Evolutionary conservation across 2,797 vertebrate species (phyloP).

Genomic region (Micromesistius poutassou): DNA sequence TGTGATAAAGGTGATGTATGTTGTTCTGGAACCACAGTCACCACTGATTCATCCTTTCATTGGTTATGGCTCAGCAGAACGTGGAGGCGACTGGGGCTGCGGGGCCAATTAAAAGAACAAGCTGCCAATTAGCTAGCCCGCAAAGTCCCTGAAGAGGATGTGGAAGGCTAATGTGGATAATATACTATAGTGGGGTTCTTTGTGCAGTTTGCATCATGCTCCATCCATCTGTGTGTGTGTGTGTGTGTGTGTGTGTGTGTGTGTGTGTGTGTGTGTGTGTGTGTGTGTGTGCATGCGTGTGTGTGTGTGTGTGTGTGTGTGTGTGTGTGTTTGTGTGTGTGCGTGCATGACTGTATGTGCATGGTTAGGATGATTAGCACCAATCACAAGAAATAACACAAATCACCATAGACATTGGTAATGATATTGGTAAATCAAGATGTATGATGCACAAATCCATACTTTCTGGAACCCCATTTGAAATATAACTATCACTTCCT

Average conservation of each 20-base stretch:
- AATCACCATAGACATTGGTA: neutral
- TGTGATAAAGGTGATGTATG: neutral
- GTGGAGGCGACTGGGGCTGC: constrained; percentile 7
- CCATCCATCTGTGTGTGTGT: constrained; percentile 9
- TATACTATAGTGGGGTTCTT: constrained; percentile 77
- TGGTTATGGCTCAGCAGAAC: constrained; percentile 1
- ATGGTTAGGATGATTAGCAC: constrained; percentile 11
- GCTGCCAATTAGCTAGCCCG: constrained; percentile 90
- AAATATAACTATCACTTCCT: neutral
- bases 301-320: constrained; percentile 13
- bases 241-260: constrained; percentile 3
- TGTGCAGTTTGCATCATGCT: constrained; percentile 45
- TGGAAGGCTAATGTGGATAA: constrained; percentile 79
- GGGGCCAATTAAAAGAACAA: constrained; percentile 96
- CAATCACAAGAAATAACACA: constrained; percentile 3
- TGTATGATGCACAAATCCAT: neutral
- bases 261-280: constrained; percentile 14
- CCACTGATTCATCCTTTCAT: constrained; percentile 1
- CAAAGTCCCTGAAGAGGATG: constrained; percentile 85
- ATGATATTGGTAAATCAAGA: neutral
- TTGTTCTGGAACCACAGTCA: neutral
- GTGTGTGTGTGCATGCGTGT: constrained; percentile 4
- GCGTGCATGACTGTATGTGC: constrained; percentile 10
- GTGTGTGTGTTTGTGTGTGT: constrained; percentile 10
- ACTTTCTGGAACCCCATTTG: constrained; percentile 1